Conservation (phyloP, 2,113 vertebrate species). For the Euleptes europaea region DNA sequence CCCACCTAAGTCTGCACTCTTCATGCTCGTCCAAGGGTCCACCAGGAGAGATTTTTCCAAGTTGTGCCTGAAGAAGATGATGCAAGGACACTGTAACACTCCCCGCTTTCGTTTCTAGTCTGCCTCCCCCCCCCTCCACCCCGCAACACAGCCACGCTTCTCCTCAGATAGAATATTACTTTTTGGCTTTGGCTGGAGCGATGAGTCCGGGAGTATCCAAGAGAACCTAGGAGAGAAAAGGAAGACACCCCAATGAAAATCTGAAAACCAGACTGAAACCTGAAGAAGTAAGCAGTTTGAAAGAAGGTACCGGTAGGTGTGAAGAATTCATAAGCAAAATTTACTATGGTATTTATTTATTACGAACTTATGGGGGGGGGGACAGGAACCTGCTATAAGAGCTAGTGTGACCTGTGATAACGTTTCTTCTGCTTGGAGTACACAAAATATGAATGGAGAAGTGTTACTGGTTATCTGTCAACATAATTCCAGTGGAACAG, state of each 20-base stretch:
- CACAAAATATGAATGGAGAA: too few species aligned
- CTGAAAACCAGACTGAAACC: rapidly evolving
- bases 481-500: too few species aligned
- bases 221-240: conserved; percentile 80
- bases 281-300: background rate
- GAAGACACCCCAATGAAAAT: background rate
- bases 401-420: background rate
- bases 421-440: too few species aligned
- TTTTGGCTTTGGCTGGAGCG: conserved; percentile 82
- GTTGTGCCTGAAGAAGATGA: conserved; percentile 80
- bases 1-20: conserved; percentile 87
- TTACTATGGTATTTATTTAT: too few species aligned
- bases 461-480: too few species aligned
- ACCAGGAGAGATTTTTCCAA: conserved; percentile 85
- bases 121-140: background rate
- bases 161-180: conserved; percentile 57
- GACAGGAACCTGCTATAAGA: rapidly evolving
- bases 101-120: rapidly evolving
- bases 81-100: rapidly evolving
- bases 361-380: background rate
- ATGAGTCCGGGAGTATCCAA: conserved; percentile 95
- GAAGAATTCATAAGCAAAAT: background rate
- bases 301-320: background rate
- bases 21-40: conserved; percentile 87
- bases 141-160: background rate